Evolutionary conservation across 37 sponge, comb jelly and placozoan genomes (phyloP).

Genomic region (Haliclona indistincta): DNA sequence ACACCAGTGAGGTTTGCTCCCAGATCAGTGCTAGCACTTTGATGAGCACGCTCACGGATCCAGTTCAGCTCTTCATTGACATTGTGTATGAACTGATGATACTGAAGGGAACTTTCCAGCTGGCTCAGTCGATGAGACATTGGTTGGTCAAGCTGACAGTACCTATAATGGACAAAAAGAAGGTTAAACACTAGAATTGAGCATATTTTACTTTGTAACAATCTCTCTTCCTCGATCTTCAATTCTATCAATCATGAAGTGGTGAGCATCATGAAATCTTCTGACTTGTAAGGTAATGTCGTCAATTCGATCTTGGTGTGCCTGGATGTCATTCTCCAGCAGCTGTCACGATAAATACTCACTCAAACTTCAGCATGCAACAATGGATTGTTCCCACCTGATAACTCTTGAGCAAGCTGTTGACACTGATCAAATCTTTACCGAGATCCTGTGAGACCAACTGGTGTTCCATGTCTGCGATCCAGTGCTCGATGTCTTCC

Average conservation of each 20-base stretch:
- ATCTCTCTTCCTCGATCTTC: conserved; percentile 83
- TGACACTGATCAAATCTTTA: conserved; percentile 80
- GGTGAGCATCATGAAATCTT: conserved; percentile 74
- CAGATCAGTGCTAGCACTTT: conserved; percentile 58
- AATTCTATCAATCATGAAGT: conserved; percentile 86
- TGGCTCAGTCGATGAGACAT: conserved; percentile 66
- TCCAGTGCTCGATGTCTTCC: conserved; percentile 92
- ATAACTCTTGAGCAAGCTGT: conserved; percentile 86
- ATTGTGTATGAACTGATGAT: conserved; percentile 85
- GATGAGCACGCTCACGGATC: conserved; percentile 77
- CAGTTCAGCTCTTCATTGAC: conserved; percentile 82
- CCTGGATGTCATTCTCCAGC: conserved; percentile 83
- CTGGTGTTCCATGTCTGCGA: conserved; percentile 72
- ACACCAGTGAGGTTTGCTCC: conserved; percentile 78
- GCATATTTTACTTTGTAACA: conserved; percentile 68
- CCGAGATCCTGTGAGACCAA: conserved; percentile 91
- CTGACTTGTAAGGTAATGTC: conserved; percentile 76
- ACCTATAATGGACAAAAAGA: conserved; percentile 46
- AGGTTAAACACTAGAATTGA: neutral
- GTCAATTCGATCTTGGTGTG: conserved; percentile 82
- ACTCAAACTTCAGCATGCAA: too few relatives aligned
- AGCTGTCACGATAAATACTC: too few relatives aligned
- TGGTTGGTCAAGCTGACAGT: conserved; percentile 86
- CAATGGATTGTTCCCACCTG: conserved; percentile 20
- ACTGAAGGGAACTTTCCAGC: conserved; percentile 73